phyloP scores from a whole-genome alignment of 2,113 vertebrate species.

The Zingel zingel region DNA sequence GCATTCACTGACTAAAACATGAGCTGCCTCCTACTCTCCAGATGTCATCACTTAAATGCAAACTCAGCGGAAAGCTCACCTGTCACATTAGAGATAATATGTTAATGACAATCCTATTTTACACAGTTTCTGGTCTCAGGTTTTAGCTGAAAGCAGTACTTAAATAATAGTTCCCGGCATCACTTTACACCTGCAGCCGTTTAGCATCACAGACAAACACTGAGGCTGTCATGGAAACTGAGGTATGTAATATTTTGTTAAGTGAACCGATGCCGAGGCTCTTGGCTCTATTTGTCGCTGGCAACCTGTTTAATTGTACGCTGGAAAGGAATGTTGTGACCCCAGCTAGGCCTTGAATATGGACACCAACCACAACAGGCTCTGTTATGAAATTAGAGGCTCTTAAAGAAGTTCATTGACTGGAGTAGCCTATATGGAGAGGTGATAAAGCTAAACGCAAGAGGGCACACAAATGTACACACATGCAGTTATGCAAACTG shows the following conservation, averaged over 20 bases:
- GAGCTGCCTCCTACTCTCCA: constrained; percentile 19
- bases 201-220: constrained; percentile 59
- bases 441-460: constrained; percentile 1
- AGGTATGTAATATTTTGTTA: constrained; percentile 56
- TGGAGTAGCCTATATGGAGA: background rate
- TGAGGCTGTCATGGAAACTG: constrained; percentile 71
- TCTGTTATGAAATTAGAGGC: constrained; percentile 33
- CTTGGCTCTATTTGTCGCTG: constrained; percentile 25
- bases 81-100: constrained; percentile 26
- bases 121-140: constrained; percentile 7
- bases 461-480: background rate
- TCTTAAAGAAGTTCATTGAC: constrained; percentile 51
- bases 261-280: constrained; percentile 23
- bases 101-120: constrained; percentile 35
- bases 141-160: constrained; percentile 26
- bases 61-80: constrained; percentile 21
- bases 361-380: constrained; percentile 15
- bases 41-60: constrained; percentile 19
- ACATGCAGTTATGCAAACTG: constrained; percentile 16
- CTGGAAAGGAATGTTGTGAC: constrained; percentile 49
- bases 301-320: constrained; percentile 55
- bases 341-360: constrained; percentile 35
- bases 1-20: background rate
- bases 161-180: constrained; percentile 29
- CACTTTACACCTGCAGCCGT: constrained; percentile 66